These are phyloP conservation scores for Drosophila dives DNA, from an alignment of 2,888 invertebrate genomes.

Conservation along the genomic window DNA sequence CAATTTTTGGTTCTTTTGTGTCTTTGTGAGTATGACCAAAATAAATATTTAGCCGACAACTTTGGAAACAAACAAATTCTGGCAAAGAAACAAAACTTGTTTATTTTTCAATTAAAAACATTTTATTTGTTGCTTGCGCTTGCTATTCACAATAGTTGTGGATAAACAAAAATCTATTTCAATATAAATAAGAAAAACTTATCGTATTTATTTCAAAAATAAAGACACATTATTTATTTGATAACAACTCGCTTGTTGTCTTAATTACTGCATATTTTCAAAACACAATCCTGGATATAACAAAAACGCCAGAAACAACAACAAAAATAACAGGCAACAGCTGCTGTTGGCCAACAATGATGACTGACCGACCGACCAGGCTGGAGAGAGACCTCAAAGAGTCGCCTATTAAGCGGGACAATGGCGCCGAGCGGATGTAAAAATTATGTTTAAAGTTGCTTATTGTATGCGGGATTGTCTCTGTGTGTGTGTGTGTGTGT, in stretches of 20 bases:
- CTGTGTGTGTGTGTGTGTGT: constrained; percentile 8
- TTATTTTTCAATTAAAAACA: background rate
- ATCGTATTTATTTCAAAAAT: background rate
- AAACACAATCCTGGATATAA: constrained; percentile 49
- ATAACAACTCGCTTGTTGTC: constrained; percentile 20
- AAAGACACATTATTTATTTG: constrained; percentile 7
- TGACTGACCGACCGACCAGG: constrained; percentile 47
- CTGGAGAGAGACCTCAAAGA: constrained; percentile 22
- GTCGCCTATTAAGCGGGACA: constrained; percentile 62
- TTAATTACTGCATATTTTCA: constrained; percentile 59
- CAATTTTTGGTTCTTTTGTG: constrained; percentile 38
- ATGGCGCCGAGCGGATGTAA: constrained; percentile 72
- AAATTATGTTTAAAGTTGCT: constrained; percentile 71
- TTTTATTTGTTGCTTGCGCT: background rate
- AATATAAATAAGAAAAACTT: background rate
- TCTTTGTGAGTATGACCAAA: constrained; percentile 22
- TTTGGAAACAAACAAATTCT: constrained; percentile 25
- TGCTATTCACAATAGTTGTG: background rate
- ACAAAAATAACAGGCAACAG: constrained; percentile 21
- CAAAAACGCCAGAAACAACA: constrained; percentile 21
- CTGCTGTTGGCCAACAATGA: constrained; percentile 32
- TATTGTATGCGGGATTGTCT: constrained; percentile 13
- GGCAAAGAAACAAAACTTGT: background rate
- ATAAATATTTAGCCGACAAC: background rate
- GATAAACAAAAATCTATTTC: background rate